Conservation (phyloP, 2,888 invertebrate genomes). For the Vandiemenella viatica region DNA sequence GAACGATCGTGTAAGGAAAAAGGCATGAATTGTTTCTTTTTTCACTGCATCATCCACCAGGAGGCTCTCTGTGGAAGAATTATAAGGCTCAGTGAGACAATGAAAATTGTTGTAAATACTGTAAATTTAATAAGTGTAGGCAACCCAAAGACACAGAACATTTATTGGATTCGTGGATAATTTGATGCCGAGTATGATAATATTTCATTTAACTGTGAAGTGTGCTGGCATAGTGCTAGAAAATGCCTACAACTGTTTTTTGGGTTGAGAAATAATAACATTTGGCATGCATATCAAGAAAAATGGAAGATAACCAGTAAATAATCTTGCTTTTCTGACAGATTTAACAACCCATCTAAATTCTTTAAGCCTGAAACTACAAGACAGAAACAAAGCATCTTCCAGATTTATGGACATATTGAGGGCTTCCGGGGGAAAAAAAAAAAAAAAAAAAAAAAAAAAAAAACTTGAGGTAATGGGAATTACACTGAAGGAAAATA, state of each 20-base stretch:
- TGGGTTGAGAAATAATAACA: neutral
- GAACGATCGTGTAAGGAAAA: neutral
- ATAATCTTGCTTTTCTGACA: neutral
- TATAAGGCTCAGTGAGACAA: too few species aligned
- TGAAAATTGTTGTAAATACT: neutral
- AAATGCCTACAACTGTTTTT: neutral
- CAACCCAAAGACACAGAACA: too few species aligned
- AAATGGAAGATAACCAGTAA: neutral
- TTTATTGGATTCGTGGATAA: neutral
- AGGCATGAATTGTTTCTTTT: too few species aligned
- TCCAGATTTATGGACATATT: neutral
- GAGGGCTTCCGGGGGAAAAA: neutral
- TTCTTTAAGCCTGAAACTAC: neutral
- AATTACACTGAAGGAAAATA: neutral
- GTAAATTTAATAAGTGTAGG: neutral
- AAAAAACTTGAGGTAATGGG: too few species aligned
- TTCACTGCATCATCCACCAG: too few species aligned
- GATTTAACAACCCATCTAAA: neutral
- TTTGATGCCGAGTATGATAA: neutral
- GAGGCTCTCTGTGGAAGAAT: too few species aligned
- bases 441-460: too few species aligned
- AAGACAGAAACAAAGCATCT: neutral
- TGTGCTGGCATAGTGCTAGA: too few species aligned
- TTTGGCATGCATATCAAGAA: neutral
- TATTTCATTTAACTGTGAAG: too few species aligned